Evolutionary conservation across 2,888 invertebrate genomes (phyloP).

Genomic region (Amphipyra berbera): DNA sequence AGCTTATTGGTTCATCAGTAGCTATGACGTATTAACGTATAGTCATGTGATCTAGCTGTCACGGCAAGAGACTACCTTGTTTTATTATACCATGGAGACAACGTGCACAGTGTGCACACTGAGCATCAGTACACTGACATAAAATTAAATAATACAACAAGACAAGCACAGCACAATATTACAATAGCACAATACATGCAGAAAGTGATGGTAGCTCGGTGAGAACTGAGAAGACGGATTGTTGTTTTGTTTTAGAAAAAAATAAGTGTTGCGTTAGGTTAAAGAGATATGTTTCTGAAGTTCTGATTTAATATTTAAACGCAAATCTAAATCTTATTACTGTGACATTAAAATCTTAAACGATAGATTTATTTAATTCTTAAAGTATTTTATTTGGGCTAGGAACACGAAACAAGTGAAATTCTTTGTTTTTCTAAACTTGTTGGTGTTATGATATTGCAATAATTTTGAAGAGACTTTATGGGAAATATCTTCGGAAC

Average conservation of each 20-base stretch:
- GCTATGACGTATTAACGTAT: no score
- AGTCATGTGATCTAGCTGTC: no score
- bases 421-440: slow-evolving; percentile 57
- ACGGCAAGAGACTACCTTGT: no score
- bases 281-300: slow-evolving; percentile 26
- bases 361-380: slow-evolving; percentile 1
- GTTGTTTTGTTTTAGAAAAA: slow-evolving; percentile 50
- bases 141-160: no score
- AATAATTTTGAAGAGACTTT: slow-evolving; percentile 59
- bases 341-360: neutral
- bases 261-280: slow-evolving; percentile 34
- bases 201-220: slow-evolving; percentile 1
- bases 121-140: no score
- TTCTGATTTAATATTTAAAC: slow-evolving; percentile 19
- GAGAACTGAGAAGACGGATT: slow-evolving; percentile 9
- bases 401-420: slow-evolving; percentile 50
- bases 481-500: slow-evolving; percentile 68
- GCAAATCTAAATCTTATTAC: neutral
- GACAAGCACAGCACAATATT: neutral
- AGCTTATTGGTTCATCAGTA: no score
- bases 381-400: slow-evolving; percentile 18
- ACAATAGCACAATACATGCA: neutral
- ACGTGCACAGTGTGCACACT: no score
- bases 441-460: slow-evolving; percentile 50
- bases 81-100: no score